Evolutionary conservation across 2,113 vertebrate species (phyloP), one percentile per base, ranked within the genome.

Genomic region (Mola mola): DNA sequence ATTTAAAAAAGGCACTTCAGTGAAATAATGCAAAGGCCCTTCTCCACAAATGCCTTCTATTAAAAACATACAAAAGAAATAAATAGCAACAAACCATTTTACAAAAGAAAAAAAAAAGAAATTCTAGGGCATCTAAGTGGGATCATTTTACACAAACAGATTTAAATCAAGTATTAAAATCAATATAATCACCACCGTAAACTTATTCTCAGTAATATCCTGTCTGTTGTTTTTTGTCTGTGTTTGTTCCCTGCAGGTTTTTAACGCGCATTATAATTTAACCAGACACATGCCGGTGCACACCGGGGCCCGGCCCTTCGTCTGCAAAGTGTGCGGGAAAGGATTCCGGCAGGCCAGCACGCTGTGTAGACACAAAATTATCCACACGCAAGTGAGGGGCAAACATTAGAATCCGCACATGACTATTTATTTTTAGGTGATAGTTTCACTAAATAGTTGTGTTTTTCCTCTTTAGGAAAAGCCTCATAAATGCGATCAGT

Each of bases 241-340:
- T 37, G 16, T n/a, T 6, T 19, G 1, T 29, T 9, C 0, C 28
- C 34, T 19, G 20, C 70, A 89, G 96, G 95, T 98, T 64, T 98
- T 98, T 78, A 98, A 99, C 26, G 96, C 96, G n/a, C 96, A 98
- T 68, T 98, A 98, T 88, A 98, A 98, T 53, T 92, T 98, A 92
- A 98, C 97, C 59, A 92, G 97, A 73, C 97, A 98, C 82, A 98
- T 98, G 97, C 96, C 97, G 2, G 97, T 98, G 74, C 97, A 98
- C 89, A 98, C 97, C 0, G 97, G 97, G 55, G 97, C 97, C 71
- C 93, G 97, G 85, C 97, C 97, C 31, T 98, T 98, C 90, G 94
- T 98, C 28, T 98, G 97, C 71, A 98, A 98, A 90, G 96, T 98
- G 44, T 98, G 96, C 72, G 96, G 96, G 25, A 96, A 99, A 81